phyloP scores from a whole-genome alignment of 2,797 vertebrate species.

The Balearica regulorum region DNA sequence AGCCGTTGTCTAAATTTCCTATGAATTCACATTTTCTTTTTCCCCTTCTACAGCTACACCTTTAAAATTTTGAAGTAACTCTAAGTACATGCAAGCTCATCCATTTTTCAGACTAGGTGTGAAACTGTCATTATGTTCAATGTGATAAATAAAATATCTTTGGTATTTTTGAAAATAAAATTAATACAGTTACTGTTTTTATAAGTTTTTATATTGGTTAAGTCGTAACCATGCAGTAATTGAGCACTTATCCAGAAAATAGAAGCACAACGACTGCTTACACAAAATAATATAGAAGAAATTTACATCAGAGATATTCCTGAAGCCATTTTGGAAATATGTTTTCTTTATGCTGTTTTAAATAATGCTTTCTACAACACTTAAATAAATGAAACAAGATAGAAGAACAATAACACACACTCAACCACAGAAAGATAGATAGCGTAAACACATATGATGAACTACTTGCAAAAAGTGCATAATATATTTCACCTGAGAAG shows the following conservation, averaged over 20 bases:
- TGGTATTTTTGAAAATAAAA: background rate
- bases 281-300: background rate
- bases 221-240: background rate
- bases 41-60: background rate
- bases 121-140: background rate
- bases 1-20: background rate
- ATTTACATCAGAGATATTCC: background rate
- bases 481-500: background rate
- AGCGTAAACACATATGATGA: background rate
- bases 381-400: background rate
- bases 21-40: background rate
- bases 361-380: background rate
- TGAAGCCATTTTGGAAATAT: background rate
- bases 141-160: background rate
- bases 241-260: background rate
- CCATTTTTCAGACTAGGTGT: background rate
- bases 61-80: background rate
- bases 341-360: background rate
- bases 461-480: background rate
- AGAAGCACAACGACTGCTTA: background rate
- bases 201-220: background rate
- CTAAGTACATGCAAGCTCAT: rapidly evolving
- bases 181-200: background rate
- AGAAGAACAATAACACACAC: background rate
- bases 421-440: background rate